Base-by-base conservation (phyloP, 2,888 invertebrate species). In the Drosophila conformis region DNA sequence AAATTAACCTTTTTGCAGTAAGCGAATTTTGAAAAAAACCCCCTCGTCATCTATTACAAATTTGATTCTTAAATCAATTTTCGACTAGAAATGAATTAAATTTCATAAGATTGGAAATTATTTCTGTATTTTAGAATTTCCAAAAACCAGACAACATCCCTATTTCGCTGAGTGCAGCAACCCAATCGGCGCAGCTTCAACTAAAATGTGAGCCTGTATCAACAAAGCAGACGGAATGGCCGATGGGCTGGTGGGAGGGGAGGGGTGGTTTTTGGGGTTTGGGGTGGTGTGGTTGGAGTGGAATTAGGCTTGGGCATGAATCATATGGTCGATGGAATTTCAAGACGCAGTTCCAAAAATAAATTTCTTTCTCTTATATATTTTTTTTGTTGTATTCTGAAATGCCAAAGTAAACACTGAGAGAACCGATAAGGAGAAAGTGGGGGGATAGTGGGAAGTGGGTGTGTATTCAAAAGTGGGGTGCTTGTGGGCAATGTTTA, bases 241-340 rank as follows among this genome's bases (percentile, higher is more conserved):
- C 7, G 15, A 27, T 27, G 38, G 36, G 4, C 2, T 2, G n/a
- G 18, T 15, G 11, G 18, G 11, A 7, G 38, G 31, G 29, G 18
- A 7, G 38, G 31, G 29, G 18, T 7, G 10, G 29, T 10, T 6
- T 25, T 10, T n/a, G n/a, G 49, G 35, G 18, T 27, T 11, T 15
- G 25, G 25, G 2, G 6, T 10, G 38, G 18, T n/a, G 18, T 40
- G 38, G 38, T 18, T n/a, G 46, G 2, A 46, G 15, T 27, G 7
- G 38, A 56, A 38, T 51, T 42, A 21, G 38, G 48, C 52, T 52
- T 36, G 42, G 35, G 18, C 27, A 54, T 69, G 74, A 76, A 79
- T 87, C 79, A 79, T 83, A 62, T 79, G 76, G 60, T 76, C 79
- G 69, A 81, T 84, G 79, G 77, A 83, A 78, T 80, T 83, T 73